These are phyloP conservation scores for Cephus pulcher DNA, from an alignment of 2,888 invertebrate genomes.

Conservation along the genomic window DNA sequence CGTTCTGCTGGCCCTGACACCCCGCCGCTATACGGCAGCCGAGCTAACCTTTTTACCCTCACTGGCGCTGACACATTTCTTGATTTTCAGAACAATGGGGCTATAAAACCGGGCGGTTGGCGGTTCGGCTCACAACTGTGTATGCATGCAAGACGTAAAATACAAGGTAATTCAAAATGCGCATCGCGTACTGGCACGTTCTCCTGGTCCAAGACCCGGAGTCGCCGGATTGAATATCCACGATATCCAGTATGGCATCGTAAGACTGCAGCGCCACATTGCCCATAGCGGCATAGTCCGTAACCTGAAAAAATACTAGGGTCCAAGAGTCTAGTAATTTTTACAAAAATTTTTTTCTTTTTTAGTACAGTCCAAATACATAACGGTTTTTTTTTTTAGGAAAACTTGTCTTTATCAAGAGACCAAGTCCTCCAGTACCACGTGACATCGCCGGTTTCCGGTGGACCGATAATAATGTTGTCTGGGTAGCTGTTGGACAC, in stretches of 20 bases:
- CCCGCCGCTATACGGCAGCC: slow-evolving; percentile 44
- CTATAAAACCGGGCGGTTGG: slow-evolving; percentile 49
- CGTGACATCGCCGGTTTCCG: too few species aligned
- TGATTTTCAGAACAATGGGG: slow-evolving; percentile 64
- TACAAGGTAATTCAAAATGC: slow-evolving; percentile 43
- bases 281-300: too few species aligned
- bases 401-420: not conserved
- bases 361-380: too few species aligned
- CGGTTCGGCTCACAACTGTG: slow-evolving; percentile 17
- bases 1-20: slow-evolving; percentile 59
- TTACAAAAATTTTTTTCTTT: too few species aligned
- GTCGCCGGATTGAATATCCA: too few species aligned
- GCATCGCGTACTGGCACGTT: slow-evolving; percentile 35
- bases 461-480: not conserved
- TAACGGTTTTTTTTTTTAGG: too few species aligned
- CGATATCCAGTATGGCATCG: too few species aligned
- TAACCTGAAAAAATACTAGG: too few species aligned
- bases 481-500: slow-evolving; percentile 31
- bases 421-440: slow-evolving; percentile 18
- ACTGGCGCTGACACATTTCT: slow-evolving; percentile 64
- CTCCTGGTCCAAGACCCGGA: too few species aligned
- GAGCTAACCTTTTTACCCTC: slow-evolving; percentile 58
- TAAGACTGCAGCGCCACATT: too few species aligned
- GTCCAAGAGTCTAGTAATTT: too few species aligned
- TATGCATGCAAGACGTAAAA: slow-evolving; percentile 19